Evolutionary conservation across 2,113 vertebrate species (phyloP), one percentile per base, ranked within the genome.

Genomic region (Natator depressus): DNA sequence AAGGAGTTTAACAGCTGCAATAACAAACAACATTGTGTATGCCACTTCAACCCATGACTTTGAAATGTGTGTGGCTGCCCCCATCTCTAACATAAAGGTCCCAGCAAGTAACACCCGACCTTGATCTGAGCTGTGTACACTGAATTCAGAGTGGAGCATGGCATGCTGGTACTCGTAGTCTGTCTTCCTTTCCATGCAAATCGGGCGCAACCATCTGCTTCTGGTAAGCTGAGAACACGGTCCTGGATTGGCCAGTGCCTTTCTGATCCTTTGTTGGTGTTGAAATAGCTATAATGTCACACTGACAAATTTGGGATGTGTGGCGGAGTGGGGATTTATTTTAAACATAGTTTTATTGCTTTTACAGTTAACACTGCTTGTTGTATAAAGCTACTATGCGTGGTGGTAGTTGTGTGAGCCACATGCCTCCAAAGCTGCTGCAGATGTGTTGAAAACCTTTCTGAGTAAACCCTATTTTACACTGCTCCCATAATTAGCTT

Each of bases 381-480:
- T 3, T 1, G 22, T 19, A 29, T 6, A 5, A 83, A 76, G 82
- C 57, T 46, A 35, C 69, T 11, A 2, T 49, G 42, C 10, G 3
- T 0, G 17, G 82, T 31, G 12, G 72, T 19, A 0, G 22, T 5
- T 4, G n/a, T n/a, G 1, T 69, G 65, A 29, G 89, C 20, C 24
- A 0, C 0, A 80, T 0, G 75, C 19, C 65, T 38, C 22, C 59
- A 55, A 89, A 91, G 93, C 57, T 25, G 54, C 65, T 79, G 46
- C 1, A 1, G 0, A 10, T 2, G 4, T 6, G 0, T 2, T 75
- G 25, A 89, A 96, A 93, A 51, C 0, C 87, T 81, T 76, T 11
- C 14, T 6, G 91, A 88, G 76, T 79, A 84, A 96, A 95, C 94
- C 96, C 91, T 16, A 25, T 90, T 96, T 92, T 95, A 85, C 92